phyloP scores from a whole-genome alignment of 2,113 vertebrate species.

The Dicerorhinus sumatrensis region DNA sequence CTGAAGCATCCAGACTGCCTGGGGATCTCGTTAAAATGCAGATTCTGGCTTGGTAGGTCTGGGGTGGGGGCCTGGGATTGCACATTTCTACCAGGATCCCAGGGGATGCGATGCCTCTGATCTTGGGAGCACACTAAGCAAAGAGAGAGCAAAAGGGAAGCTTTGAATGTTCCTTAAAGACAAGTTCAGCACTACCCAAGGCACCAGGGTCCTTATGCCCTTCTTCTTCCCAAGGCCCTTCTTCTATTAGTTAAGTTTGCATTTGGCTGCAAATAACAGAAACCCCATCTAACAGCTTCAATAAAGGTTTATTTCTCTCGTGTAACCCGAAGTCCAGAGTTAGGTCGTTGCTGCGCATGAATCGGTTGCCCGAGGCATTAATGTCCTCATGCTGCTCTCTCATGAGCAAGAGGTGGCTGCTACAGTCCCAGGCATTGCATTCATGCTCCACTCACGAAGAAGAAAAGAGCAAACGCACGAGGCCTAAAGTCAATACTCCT shows the following conservation, averaged over 20 bases:
- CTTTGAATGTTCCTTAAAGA: too few relatives aligned
- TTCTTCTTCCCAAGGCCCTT: neutral
- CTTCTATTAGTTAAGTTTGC: neutral
- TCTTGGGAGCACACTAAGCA: accelerated
- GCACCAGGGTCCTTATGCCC: accelerated
- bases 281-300: neutral
- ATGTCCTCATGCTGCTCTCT: neutral
- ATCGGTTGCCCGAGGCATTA: neutral
- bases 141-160: neutral
- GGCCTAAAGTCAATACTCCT: neutral
- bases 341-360: too few relatives aligned
- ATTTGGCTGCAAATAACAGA: neutral
- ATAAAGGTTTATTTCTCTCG: neutral
- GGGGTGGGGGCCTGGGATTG: neutral
- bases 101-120: neutral
- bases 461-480: neutral
- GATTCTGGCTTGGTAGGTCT: neutral
- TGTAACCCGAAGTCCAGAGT: neutral
- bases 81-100: neutral
- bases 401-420: neutral
- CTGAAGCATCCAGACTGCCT: accelerated
- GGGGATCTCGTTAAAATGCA: neutral
- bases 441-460: neutral
- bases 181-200: accelerated
- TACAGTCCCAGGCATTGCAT: neutral